A percentile compares a stretch with the other conserved stretches of the same genome.
These are phyloP conservation scores for Meriones unguiculatus DNA, from an alignment of 2,113 vertebrate genomes.

Conservation along the genomic window DNA sequence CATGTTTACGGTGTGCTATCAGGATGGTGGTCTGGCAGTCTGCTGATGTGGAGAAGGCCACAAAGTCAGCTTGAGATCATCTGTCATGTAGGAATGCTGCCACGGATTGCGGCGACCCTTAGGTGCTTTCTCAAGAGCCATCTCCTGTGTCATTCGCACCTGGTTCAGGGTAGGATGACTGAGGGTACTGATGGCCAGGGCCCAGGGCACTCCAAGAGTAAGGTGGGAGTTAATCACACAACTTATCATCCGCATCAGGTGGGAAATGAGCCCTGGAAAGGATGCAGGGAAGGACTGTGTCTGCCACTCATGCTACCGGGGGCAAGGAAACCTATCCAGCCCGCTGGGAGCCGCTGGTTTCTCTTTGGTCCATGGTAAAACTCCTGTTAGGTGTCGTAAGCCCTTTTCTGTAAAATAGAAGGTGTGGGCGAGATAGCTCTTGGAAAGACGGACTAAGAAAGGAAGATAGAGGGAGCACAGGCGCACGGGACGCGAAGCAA, in stretches of 20 bases:
- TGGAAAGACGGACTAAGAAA: not conserved
- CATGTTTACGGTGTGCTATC: not conserved
- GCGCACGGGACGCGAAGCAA: not conserved
- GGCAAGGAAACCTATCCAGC: not conserved
- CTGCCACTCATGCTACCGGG: not conserved
- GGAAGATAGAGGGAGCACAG: not conserved
- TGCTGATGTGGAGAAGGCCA: accelerated
- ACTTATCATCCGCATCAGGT: not conserved
- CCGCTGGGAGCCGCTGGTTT: not conserved
- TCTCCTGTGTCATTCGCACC: not conserved
- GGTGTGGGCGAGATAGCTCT: not conserved
- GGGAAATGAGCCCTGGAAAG: not conserved
- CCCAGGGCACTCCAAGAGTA: not conserved
- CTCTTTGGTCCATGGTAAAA: not conserved
- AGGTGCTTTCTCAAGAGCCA: not conserved
- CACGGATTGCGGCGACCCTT: not conserved
- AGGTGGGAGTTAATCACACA: not conserved
- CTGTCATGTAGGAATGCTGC: constrained; percentile 2
- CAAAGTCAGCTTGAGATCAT: not conserved
- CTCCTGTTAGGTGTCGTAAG: not conserved
- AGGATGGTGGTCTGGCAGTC: not conserved
- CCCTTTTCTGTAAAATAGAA: not conserved
- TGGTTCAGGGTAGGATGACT: not conserved
- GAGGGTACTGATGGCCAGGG: not conserved
- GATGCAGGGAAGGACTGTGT: not conserved